Percentiles rank a stretch among this genome's conserved stretches.
Evolutionary conservation across 2,888 invertebrate species (phyloP).

Genomic region (Hemicrepidius hirtus): DNA sequence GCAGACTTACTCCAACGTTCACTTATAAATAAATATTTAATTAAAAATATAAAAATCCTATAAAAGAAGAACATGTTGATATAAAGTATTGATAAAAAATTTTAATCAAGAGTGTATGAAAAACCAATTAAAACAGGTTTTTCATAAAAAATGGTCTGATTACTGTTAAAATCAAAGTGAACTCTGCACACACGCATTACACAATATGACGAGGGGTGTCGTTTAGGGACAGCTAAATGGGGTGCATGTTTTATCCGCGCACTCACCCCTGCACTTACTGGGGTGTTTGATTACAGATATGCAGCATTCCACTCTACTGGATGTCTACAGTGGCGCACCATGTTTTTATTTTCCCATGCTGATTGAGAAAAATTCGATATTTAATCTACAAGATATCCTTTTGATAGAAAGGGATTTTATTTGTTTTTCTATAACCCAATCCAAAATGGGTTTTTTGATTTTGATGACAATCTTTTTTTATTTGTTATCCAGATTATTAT

Average conservation of each 20-base stretch:
- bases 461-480: too few relatives aligned
- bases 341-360: not conserved
- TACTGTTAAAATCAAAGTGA: conserved; percentile 48
- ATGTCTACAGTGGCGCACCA: conserved; percentile 43
- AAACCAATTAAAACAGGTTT: conserved; percentile 36
- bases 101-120: conserved; percentile 26
- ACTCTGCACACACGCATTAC: conserved; percentile 48
- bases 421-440: too few relatives aligned
- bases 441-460: too few relatives aligned
- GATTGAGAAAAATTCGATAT: too few relatives aligned
- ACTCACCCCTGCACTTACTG: conserved; percentile 60
- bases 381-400: too few relatives aligned
- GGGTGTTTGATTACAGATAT: conserved; percentile 66
- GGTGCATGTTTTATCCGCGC: conserved; percentile 66
- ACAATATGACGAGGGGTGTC: conserved; percentile 43
- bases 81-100: not conserved
- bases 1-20: conserved; percentile 80
- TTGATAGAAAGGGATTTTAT: too few relatives aligned
- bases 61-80: too few relatives aligned
- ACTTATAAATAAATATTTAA: conserved; percentile 7
- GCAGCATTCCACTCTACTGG: conserved; percentile 59
- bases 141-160: conserved; percentile 33
- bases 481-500: too few relatives aligned
- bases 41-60: not conserved
- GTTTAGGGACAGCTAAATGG: conserved; percentile 60